Evolutionary conservation across 1,140 invertebrate genomes (phyloP).

Genomic region (Nixonia krombeini): DNA sequence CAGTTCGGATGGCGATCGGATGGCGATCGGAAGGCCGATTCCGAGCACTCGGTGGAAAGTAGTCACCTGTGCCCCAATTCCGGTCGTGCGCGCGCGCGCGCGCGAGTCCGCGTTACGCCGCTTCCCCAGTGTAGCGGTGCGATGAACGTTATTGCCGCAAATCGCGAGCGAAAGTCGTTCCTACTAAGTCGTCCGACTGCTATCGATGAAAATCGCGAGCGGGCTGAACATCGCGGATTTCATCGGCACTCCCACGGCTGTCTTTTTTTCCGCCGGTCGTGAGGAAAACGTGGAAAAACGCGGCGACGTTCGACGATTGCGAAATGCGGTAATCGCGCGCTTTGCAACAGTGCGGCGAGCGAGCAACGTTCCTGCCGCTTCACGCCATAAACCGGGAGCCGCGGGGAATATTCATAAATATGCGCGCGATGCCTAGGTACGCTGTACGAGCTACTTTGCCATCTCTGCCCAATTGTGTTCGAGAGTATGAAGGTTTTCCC

Average conservation of each 20-base stretch:
- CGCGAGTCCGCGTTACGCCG: constrained; percentile 38
- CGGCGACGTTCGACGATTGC: too few species aligned
- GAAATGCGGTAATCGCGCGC: too few species aligned
- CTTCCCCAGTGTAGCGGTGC: constrained; percentile 33
- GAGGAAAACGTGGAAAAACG: constrained; percentile 3
- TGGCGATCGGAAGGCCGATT: constrained; percentile 16
- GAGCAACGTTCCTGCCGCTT: too few species aligned
- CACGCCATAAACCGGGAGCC: too few species aligned
- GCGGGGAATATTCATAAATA: constrained; percentile 35
- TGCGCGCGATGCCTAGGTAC: constrained; percentile 11
- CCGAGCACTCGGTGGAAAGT: constrained; percentile 26
- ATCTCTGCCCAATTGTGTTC: constrained; percentile 33
- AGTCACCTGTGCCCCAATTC: constrained; percentile 44
- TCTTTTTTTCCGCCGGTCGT: constrained; percentile 4
- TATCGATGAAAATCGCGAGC: constrained; percentile 21
- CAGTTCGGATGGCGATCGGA: constrained; percentile 24
- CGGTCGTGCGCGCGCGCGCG: constrained; percentile 22
- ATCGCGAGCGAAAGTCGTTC: constrained; percentile 39
- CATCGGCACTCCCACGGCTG: constrained; percentile 26
- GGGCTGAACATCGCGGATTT: too few species aligned
- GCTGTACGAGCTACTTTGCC: constrained; percentile 28
- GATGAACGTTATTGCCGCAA: constrained; percentile 41
- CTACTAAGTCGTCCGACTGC: constrained; percentile 23
- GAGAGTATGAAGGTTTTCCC: constrained; percentile 43
- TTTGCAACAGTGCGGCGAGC: too few species aligned